phyloP scores from a whole-genome alignment of 2,113 vertebrate species.

The Lontra canadensis region DNA sequence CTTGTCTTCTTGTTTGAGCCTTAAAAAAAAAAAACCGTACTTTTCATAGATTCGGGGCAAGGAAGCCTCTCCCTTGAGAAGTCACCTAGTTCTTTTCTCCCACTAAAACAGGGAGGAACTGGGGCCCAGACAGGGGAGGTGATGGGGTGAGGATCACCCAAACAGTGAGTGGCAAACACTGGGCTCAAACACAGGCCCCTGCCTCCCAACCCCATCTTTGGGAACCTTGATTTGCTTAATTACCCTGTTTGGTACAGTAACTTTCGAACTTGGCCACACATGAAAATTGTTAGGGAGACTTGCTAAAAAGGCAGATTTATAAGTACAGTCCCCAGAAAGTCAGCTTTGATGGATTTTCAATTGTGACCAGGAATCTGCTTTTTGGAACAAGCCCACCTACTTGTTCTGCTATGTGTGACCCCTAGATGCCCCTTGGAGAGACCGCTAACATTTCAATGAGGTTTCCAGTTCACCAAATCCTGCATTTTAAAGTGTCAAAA shows the following conservation, averaged over 20 bases:
- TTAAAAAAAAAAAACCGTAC: not conserved
- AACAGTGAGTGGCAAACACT: not conserved
- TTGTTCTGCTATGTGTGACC: accelerated
- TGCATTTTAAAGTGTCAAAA: not conserved
- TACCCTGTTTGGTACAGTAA: not conserved
- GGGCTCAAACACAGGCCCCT: not conserved
- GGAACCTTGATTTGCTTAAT: not conserved
- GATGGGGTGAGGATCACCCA: not conserved
- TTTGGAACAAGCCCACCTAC: not conserved
- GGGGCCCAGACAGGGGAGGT: not conserved
- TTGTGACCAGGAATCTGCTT: not conserved
- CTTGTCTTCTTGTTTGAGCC: not conserved
- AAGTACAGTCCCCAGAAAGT: not conserved
- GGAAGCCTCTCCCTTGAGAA: not conserved
- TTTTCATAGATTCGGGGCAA: not conserved
- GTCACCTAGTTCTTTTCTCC: not conserved
- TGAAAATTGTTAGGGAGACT: not conserved
- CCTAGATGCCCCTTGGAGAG: not conserved
- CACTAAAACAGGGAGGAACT: not conserved
- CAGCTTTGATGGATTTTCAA: not conserved
- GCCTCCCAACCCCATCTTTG: not conserved
- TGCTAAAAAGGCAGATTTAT: not conserved
- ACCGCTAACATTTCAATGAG: not conserved
- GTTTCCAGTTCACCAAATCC: not conserved
- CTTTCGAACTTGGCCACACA: not conserved